Evolutionary conservation across 2,797 vertebrate species (phyloP), one percentile per base, ranked within the genome.

Genomic region (Lycodopsis pacificus): DNA sequence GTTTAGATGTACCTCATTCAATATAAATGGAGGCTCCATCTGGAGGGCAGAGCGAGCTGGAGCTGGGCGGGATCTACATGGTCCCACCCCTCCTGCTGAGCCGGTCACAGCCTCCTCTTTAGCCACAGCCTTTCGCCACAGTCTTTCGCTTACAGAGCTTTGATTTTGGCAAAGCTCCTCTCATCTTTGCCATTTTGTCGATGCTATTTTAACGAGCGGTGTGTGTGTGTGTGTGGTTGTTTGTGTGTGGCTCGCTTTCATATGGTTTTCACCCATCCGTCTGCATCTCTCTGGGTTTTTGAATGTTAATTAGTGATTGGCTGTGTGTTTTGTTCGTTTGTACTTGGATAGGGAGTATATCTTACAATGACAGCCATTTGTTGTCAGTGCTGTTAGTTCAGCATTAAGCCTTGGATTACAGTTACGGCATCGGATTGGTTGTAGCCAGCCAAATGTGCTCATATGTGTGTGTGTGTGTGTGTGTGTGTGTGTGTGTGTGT

Each of bases 1-100:
- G 88, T 95, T 95, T 93, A 82, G 87, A 93, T 94, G 90, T 91
- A 88, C 70, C 82, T 93, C 88, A 94, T 95, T 88, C 85, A 93
- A 90, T 91, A 94, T 95, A 84, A 86, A 95, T 95, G 90, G 49
- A 82, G 44, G 81, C 85, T 88, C 87, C 91, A 93, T 85, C 88
- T 93, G 88, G 81, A 73, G 80, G 86, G 79, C 78, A 84, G 73
- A 75, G 71, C 34, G 71, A 75, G 51, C 34, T 70, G 81, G 51
- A 68, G 38, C 53, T 70, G 82, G 80, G 79, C 77, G 81, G 86
- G 74, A 54, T 81, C 62, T 63, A 46, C 48, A 44, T 4, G 51
- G 65, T 83, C 83, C 62, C 78, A 38, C 65, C 79, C 78, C 87
- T 90, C 88, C 82, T 75, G 81, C 86, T 90, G 88, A 82, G 82